Conservation (phyloP, 2,888 invertebrate species). For the Spatulosminthurus flaviceps region DNA sequence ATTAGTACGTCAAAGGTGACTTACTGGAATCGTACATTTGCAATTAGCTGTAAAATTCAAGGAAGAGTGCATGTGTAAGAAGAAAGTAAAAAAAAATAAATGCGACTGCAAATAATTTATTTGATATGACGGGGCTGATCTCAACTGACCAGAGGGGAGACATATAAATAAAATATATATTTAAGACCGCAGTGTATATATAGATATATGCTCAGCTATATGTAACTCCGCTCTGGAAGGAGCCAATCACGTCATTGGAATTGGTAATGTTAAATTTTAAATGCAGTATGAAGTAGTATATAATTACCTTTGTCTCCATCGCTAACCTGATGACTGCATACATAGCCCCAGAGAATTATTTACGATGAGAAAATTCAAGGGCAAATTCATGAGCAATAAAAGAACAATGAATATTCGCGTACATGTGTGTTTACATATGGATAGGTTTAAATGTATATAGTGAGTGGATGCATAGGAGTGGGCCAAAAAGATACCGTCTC, state of each 20-base stretch:
- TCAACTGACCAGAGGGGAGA: background rate
- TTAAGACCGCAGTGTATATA: background rate
- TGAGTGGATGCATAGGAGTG: no score
- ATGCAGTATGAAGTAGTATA: background rate
- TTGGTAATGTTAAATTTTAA: background rate
- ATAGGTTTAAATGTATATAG: no score
- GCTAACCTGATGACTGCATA: background rate
- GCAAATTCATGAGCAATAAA: background rate
- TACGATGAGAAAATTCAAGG: background rate
- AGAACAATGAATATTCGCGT: no score
- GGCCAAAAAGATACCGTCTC: background rate
- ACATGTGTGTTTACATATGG: no score
- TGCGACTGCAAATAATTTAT: constrained; percentile 1
- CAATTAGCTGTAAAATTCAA: background rate
- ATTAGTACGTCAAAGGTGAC: no score
- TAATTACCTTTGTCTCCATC: background rate
- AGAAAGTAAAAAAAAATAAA: background rate
- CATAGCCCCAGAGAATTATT: constrained; percentile 7
- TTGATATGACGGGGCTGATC: background rate
- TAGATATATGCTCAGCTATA: no score
- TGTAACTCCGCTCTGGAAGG: background rate
- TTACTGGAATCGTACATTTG: no score
- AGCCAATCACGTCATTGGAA: background rate
- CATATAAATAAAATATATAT: background rate
- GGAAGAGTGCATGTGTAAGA: background rate